Base-by-base conservation (phyloP, 2,888 invertebrate genomes). In the Podabrus alpinus region DNA sequence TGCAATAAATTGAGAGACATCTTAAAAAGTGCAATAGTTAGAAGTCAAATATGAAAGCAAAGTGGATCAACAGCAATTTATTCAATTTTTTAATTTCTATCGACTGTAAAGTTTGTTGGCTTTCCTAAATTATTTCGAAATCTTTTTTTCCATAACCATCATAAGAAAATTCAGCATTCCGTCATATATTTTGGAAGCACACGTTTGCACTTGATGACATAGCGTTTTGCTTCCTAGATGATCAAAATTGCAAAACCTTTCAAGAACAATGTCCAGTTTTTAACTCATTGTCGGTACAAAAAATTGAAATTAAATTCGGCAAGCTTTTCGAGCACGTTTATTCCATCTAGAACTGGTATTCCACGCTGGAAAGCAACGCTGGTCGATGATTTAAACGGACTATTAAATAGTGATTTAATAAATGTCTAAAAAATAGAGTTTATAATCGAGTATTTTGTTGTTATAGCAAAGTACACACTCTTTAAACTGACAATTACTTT, bases 401-500 rank as follows among this genome's bases (percentile, higher is more conserved):
- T 45, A 45, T 45, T 45, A 45, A 45, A 45, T 45, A 13, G 45
- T n/a, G 45, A 45, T 45, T 45, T 45, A 45, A 45, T 45, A 45
- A 45, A 45, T n/a, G 45, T n/a, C 45, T 45, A 45, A 45, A 45
- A 45, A 45, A n/a, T 45, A 9, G 7, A 45, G 45, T 45, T 45
- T 45, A 45, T 45, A 45, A n/a, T 45, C 62, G 15, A 19, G 62
- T 16, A 19, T 64, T 64, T 64, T 64, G 62, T 64, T 64, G 62
- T 64, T 71, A 45, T 64, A 62, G 24, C n/a, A 59, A 71, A 71
- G 45, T 45, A 66, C 45, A 66, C 45, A 71, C 15, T 16, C 19
- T 64, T 64, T 73, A 73, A 68, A 69, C 68, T 68, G 25, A 66
- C 66, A 69, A 73, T 69, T 69, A 66, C 73, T 67, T 60, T 67